Evolutionary conservation across 2,888 invertebrate species (phyloP).

Genomic region (Portevinia maculata): DNA sequence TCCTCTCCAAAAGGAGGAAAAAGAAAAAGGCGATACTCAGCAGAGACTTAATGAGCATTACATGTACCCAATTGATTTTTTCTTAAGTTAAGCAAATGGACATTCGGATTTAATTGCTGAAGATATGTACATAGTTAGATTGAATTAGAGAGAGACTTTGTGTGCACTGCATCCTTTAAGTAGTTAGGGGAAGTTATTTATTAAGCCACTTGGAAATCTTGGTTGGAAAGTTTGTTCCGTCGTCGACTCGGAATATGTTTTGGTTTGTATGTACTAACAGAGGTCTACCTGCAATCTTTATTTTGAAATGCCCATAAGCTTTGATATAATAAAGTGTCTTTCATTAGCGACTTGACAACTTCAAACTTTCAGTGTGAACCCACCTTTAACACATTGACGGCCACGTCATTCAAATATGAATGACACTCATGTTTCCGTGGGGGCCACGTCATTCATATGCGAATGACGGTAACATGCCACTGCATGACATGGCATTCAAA

Average conservation of each 20-base stretch:
- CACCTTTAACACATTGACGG: too few relatives aligned
- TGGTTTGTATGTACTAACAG: not conserved
- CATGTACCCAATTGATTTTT: slow-evolving; percentile 72
- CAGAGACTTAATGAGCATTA: slow-evolving; percentile 66
- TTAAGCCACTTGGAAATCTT: too few relatives aligned
- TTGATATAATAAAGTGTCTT: not conserved
- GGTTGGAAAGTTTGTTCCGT: too few relatives aligned
- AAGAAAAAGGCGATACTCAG: slow-evolving; percentile 37
- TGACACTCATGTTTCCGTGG: too few relatives aligned
- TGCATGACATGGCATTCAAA: too few relatives aligned
- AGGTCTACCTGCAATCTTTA: not conserved
- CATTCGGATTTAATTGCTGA: slow-evolving; percentile 62
- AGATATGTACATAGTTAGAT: too few relatives aligned
- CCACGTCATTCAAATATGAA: too few relatives aligned
- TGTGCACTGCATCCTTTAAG: slow-evolving; percentile 37
- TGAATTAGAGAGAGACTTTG: not conserved
- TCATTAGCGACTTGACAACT: too few relatives aligned
- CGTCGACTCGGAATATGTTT: too few relatives aligned
- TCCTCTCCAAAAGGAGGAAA: slow-evolving; percentile 26
- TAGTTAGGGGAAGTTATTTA: not conserved
- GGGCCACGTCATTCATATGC: slow-evolving; percentile 25
- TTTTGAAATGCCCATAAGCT: slow-evolving; percentile 18
- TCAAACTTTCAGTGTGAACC: too few relatives aligned
- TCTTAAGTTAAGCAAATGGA: slow-evolving; percentile 56
- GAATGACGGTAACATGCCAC: too few relatives aligned